Conservation (phyloP, 2,888 invertebrate species). For the Furcula furcula region DNA sequence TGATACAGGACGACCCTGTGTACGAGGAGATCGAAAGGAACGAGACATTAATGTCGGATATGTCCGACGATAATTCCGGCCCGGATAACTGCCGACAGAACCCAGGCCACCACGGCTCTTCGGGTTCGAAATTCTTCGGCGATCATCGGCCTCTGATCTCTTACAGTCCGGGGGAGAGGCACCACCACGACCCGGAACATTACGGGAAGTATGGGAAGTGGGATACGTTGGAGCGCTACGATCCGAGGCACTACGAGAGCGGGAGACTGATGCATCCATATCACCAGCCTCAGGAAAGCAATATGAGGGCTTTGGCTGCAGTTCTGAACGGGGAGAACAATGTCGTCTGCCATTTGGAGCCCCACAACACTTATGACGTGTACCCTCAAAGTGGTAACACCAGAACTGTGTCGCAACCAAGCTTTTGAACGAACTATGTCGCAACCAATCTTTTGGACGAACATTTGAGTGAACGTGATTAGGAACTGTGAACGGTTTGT, state of each 20-base stretch:
- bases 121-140: conserved; percentile 87
- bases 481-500: conserved; percentile 24
- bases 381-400: conserved; percentile 71
- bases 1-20: conserved; percentile 88
- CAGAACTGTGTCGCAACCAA: conserved; percentile 76
- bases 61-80: conserved; percentile 86
- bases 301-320: conserved; percentile 85
- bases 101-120: conserved; percentile 77
- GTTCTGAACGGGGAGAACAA: conserved; percentile 92
- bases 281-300: conserved; percentile 79
- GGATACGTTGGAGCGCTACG: conserved; percentile 79
- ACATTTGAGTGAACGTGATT: conserved; percentile 11
- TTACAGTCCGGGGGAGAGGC: conserved; percentile 86
- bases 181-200: conserved; percentile 71
- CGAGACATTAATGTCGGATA: conserved; percentile 87
- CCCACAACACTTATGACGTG: conserved; percentile 81
- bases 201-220: conserved; percentile 76
- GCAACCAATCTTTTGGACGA: conserved; percentile 72
- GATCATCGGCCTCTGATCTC: conserved; percentile 91
- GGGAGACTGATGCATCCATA: conserved; percentile 77
- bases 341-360: conserved; percentile 93
- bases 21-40: conserved; percentile 91
- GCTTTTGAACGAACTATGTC: conserved; percentile 56
- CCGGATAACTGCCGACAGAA: conserved; percentile 87
- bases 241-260: conserved; percentile 74